Percentiles rank a stretch among this genome's conserved stretches.
Conservation (phyloP, 2,888 invertebrate genomes). For the Pandemis cinnamomeana region DNA sequence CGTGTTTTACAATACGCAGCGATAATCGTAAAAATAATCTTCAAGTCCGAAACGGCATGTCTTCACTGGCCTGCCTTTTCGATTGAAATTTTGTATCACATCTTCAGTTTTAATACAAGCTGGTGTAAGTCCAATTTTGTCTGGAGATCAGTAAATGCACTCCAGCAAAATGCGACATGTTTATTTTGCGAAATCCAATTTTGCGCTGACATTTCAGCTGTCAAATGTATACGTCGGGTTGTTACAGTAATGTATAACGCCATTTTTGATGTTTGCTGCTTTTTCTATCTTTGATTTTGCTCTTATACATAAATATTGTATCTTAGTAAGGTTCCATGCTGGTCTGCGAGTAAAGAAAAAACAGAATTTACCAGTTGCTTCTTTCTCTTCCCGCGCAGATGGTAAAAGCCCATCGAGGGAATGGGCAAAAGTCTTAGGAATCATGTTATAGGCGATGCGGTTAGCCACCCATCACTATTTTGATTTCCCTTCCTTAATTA, state of each 20-base stretch:
- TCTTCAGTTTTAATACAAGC: background rate
- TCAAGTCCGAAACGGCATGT: conserved; percentile 8
- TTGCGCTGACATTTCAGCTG: conserved; percentile 58
- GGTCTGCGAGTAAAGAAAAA: no score
- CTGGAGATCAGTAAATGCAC: conserved; percentile 17
- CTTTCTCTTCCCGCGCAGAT: no score
- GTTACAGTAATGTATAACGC: conserved; percentile 15
- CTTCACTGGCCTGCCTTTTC: background rate
- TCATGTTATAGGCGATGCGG: no score
- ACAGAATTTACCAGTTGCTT: no score
- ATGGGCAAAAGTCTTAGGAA: no score
- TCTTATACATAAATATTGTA: background rate
- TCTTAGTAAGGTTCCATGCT: no score
- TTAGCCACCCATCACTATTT: no score
- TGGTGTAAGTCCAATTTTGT: conserved; percentile 8
- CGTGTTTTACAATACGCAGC: conserved; percentile 13
- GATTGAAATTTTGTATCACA: background rate
- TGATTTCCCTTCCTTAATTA: no score
- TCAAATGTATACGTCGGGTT: conserved; percentile 68
- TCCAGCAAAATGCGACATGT: conserved; percentile 47
- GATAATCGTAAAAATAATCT: conserved; percentile 18
- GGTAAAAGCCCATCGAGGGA: no score
- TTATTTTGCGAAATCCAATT: conserved; percentile 59
- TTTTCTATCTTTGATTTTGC: conserved; percentile 19
- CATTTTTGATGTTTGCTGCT: conserved; percentile 3